These are phyloP conservation scores for Aix galericulata DNA, from an alignment of 2,113 vertebrate genomes.

Conservation along the genomic window DNA sequence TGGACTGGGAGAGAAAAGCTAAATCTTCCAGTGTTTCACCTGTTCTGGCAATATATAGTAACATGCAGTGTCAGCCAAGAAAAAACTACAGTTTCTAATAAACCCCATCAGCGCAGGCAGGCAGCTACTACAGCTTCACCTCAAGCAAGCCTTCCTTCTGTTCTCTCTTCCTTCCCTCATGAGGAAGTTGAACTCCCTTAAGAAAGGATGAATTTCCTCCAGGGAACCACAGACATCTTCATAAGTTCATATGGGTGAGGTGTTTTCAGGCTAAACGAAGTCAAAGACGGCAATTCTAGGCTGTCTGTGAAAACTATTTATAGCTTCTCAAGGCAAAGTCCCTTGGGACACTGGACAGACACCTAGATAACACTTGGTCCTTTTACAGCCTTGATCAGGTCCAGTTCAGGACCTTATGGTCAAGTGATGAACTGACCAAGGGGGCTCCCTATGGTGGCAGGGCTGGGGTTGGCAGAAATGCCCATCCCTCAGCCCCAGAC, in stretches of 20 bases:
- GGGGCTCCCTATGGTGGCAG: rapidly evolving
- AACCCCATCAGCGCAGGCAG: not conserved
- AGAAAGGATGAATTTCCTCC: not conserved
- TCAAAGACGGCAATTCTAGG: not conserved
- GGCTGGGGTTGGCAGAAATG: not conserved
- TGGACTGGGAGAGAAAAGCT: not conserved
- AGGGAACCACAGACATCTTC: too few species aligned
- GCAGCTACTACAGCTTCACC: not conserved
- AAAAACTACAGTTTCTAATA: not conserved
- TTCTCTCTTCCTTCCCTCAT: not conserved
- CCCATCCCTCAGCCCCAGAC: not conserved
- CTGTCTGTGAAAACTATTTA: not conserved
- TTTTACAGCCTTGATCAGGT: not conserved
- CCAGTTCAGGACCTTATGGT: not conserved
- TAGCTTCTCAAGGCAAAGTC: not conserved
- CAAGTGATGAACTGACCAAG: rapidly evolving
- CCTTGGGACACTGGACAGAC: rapidly evolving
- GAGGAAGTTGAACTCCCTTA: rapidly evolving
- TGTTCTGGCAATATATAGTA: rapidly evolving
- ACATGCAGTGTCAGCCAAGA: rapidly evolving
- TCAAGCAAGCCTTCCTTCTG: not conserved
- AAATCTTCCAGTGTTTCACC: not conserved
- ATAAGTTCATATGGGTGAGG: not conserved
- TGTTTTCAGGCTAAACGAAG: not conserved
- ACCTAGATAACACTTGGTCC: not conserved